Evolutionary conservation across 1,140 invertebrate species (phyloP).

Genomic region (Choristoneura fumiferana): DNA sequence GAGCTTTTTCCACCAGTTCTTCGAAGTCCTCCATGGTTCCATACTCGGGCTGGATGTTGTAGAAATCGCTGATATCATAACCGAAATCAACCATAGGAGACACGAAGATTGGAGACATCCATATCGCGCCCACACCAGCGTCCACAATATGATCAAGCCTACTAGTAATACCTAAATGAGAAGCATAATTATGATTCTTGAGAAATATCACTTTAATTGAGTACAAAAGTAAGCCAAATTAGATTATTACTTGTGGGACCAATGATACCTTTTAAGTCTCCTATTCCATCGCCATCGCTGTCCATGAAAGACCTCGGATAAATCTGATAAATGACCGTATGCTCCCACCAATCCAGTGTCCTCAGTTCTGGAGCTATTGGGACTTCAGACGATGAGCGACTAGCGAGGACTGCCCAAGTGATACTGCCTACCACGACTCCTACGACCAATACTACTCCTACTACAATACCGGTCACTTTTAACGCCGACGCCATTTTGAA

Average conservation of each 20-base stretch:
- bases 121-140: constrained; percentile 77
- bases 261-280: constrained; percentile 81
- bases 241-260: too few relatives aligned
- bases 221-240: too few relatives aligned
- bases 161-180: too few relatives aligned
- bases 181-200: neutral
- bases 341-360: constrained; percentile 82
- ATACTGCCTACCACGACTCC: constrained; percentile 24
- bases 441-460: constrained; percentile 22
- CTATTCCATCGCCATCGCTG: constrained; percentile 82
- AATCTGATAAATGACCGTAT: constrained; percentile 82
- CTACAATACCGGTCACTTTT: constrained; percentile 3
- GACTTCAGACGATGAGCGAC: neutral
- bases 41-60: constrained; percentile 81
- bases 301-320: constrained; percentile 85
- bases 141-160: constrained; percentile 22
- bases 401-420: constrained; percentile 25
- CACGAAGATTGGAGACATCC: constrained; percentile 84
- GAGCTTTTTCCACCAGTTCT: constrained; percentile 78
- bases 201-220: too few relatives aligned
- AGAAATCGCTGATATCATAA: constrained; percentile 86
- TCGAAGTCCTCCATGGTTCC: constrained; percentile 85
- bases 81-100: constrained; percentile 83
- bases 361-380: constrained; percentile 22
- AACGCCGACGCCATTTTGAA: constrained; percentile 6